Evolutionary conservation across 2,113 vertebrate genomes (phyloP).

Genomic region (Oryzias javanicus): DNA sequence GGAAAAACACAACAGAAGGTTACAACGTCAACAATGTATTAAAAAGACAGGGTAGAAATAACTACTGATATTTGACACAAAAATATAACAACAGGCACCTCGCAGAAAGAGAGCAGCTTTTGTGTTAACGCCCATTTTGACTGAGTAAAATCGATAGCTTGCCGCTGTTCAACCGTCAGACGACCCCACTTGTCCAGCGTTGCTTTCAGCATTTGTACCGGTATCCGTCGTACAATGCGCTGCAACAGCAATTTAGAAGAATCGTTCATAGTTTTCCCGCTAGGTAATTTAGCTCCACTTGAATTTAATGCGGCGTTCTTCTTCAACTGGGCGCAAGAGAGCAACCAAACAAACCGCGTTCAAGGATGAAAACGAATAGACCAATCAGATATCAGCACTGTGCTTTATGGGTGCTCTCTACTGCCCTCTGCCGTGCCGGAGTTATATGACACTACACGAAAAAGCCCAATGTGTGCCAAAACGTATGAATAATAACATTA

Average conservation of each 20-base stretch:
- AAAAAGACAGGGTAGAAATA: not conserved
- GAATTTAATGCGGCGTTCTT: not conserved
- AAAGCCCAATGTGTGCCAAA: not conserved
- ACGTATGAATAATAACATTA: not conserved
- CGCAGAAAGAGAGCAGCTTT: conserved; percentile 74
- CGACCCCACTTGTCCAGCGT: conserved; percentile 82
- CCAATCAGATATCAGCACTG: conserved; percentile 50
- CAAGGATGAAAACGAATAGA: conserved; percentile 15
- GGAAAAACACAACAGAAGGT: not conserved
- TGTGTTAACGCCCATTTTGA: conserved; percentile 75
- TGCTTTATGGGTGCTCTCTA: rapidly evolving
- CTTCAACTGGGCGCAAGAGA: not conserved
- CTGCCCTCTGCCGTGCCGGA: conserved; percentile 49
- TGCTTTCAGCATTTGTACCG: conserved; percentile 58
- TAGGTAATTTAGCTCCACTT: rapidly evolving
- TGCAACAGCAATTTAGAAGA: conserved; percentile 71
- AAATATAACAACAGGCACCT: conserved; percentile 67
- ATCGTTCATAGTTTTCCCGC: conserved; percentile 75
- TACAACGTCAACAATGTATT: not conserved
- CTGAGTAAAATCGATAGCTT: conserved; percentile 72
- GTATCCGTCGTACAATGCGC: conserved; percentile 80
- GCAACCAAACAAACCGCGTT: conserved; percentile 52
- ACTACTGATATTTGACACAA: no score
- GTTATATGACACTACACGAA: not conserved
- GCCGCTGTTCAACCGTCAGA: conserved; percentile 73